Evolutionary conservation across 2,888 invertebrate species (phyloP), one percentile per base, ranked within the genome.

Genomic region (Leptopilina myrica): DNA sequence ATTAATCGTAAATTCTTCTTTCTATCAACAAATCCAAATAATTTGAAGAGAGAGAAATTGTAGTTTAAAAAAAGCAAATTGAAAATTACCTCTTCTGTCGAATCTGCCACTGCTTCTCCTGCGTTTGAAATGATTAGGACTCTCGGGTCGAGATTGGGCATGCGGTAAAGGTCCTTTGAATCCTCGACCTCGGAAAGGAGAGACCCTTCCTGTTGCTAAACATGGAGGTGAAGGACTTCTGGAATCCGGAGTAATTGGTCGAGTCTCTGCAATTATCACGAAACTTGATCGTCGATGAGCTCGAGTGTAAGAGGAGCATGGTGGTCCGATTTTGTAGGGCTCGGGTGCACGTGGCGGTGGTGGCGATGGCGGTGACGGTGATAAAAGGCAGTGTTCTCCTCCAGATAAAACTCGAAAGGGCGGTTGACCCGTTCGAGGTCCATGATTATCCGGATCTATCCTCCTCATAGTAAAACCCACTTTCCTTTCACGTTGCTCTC

Each of bases 251-350:
- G 92, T 92, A 65, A 91, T 90, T 5, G 94, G 93, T 5, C 93
- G 92, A 76, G 92, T 89, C 83, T 95, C 95, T 14, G 94, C 93
- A 79, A 96, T 92, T 84, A 96, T 95, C 81, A 95, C 95, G 89
- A 96, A 96, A 5, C 95, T 94, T 8, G 94, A 93, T 89, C 95
- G 94, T 79, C 94, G 93, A 87, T 95, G 95, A 79, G 94, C 92
- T 80, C 95, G 93, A 33, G 93, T 91, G 66, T 92, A 92, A 84
- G 93, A 91, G 33, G 84, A 79, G 64, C 80, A 49, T 75, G 88
- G 76, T 20, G 89, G 86, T 11, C 86, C 86, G 80, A 91, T 82
- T 81, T 91, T 91, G 86, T 91, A 91, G 0, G 91, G 91, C 76
- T 91, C 91, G 46, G 91, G 91, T 26, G 90, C 91, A 56, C 90